phyloP scores from a whole-genome alignment of 30 jellyfish, hydroid and myxozoan genomes.

The Cassiopea xamachana region DNA sequence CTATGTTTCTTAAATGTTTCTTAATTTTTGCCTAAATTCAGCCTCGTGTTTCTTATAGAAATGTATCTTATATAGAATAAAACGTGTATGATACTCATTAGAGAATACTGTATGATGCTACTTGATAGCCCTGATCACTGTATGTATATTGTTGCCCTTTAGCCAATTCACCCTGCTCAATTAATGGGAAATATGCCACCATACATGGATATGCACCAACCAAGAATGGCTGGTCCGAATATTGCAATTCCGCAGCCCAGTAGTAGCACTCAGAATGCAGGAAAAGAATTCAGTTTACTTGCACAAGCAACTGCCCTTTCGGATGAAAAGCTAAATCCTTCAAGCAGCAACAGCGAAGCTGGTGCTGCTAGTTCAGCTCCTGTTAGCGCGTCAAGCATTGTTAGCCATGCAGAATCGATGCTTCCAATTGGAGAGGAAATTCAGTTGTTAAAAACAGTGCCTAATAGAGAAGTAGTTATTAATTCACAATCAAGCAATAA shows the following conservation, averaged over 20 bases:
- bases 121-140: no score
- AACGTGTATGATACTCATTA: no score
- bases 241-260: neutral
- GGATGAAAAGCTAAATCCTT: neutral
- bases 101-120: no score
- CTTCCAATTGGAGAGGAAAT: neutral
- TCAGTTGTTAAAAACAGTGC: neutral
- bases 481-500: constrained; percentile 14
- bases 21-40: no score
- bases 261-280: neutral
- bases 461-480: neutral
- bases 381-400: neutral
- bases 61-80: no score
- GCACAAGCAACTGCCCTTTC: neutral
- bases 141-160: no score
- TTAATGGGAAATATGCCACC: neutral
- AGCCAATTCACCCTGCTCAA: neutral
- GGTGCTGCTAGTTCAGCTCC: neutral
- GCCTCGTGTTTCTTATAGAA: no score
- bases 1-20: no score
- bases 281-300: no score
- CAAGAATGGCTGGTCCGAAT: neutral
- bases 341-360: neutral
- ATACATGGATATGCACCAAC: neutral
- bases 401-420: neutral